phyloP scores from a whole-genome alignment of 1,140 invertebrate genomes.

The Arion vulgaris region DNA sequence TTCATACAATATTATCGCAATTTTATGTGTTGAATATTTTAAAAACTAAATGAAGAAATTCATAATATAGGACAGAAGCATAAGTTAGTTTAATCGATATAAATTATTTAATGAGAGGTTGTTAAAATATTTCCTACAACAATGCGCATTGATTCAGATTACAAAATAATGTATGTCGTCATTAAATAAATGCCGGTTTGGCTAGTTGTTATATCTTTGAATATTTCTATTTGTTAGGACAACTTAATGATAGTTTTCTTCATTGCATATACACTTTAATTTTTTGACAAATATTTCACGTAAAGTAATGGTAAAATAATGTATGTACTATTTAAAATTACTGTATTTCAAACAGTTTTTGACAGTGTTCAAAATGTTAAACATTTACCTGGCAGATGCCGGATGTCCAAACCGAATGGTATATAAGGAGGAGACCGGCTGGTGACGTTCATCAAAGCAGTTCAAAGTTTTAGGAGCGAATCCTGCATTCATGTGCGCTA shows the following conservation, averaged over 20 bases:
- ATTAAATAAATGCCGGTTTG: not conserved
- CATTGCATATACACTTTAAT: too few species aligned
- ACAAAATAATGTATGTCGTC: constrained; percentile 14
- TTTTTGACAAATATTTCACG: too few species aligned
- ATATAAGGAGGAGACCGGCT: not conserved
- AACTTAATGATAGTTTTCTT: too few species aligned
- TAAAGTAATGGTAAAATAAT: too few species aligned
- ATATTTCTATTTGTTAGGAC: too few species aligned
- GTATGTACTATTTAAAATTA: too few species aligned
- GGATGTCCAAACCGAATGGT: not conserved
- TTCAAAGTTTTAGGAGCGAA: not conserved
- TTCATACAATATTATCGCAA: not conserved
- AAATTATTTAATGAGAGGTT: not conserved
- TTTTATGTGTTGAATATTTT: not conserved
- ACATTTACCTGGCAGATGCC: not conserved
- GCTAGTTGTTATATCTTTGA: too few species aligned
- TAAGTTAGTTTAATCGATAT: too few species aligned
- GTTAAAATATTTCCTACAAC: not conserved
- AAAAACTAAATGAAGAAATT: not conserved
- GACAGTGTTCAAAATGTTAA: too few species aligned
- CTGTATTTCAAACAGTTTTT: too few species aligned
- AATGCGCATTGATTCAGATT: not conserved
- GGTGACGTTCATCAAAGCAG: not conserved
- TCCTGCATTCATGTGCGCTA: not conserved
- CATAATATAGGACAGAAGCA: too few species aligned